A percentile compares a stretch with the other conserved stretches of the same genome.
phyloP scores from a whole-genome alignment of 1,140 invertebrate genomes.

The Drosophila ercepeae region DNA sequence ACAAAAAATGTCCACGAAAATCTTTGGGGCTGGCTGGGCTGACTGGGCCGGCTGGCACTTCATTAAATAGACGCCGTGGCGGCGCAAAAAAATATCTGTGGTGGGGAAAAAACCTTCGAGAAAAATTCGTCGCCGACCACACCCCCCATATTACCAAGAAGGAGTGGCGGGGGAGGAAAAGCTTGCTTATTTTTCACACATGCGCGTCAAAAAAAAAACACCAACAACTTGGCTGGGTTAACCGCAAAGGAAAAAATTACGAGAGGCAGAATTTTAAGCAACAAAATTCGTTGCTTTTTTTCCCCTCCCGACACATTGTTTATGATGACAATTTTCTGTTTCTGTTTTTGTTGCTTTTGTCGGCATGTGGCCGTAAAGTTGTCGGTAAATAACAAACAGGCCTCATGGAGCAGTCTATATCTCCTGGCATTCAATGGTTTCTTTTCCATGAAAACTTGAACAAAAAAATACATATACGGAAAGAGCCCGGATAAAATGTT shows the following conservation, averaged over 20 bases:
- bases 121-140: conserved; percentile 52
- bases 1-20: conserved; percentile 40
- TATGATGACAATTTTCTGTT: conserved; percentile 70
- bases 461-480: conserved; percentile 6
- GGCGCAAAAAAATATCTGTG: conserved; percentile 34
- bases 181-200: conserved; percentile 78
- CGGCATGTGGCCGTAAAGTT: conserved; percentile 79
- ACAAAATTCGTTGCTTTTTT: conserved; percentile 52
- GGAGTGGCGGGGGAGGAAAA: conserved; percentile 5
- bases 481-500: conserved; percentile 15
- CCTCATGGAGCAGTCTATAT: conserved; percentile 8
- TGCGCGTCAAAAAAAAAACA: conserved; percentile 57
- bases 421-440: conserved; percentile 15
- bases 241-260: conserved; percentile 15
- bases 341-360: conserved; percentile 42
- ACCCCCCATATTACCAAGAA: conserved; percentile 62
- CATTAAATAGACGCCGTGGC: conserved; percentile 74
- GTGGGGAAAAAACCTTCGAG: conserved; percentile 14
- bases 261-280: conserved; percentile 59
- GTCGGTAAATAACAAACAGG: conserved; percentile 80
- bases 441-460: neutral
- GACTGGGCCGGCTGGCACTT: conserved; percentile 52
- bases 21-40: conserved; percentile 34
- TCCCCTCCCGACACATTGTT: conserved; percentile 50
- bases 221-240: conserved; percentile 8